Evolutionary conservation across 2,888 invertebrate genomes (phyloP), one percentile per base, ranked within the genome.

Genomic region (Platycheirus rosarum): DNA sequence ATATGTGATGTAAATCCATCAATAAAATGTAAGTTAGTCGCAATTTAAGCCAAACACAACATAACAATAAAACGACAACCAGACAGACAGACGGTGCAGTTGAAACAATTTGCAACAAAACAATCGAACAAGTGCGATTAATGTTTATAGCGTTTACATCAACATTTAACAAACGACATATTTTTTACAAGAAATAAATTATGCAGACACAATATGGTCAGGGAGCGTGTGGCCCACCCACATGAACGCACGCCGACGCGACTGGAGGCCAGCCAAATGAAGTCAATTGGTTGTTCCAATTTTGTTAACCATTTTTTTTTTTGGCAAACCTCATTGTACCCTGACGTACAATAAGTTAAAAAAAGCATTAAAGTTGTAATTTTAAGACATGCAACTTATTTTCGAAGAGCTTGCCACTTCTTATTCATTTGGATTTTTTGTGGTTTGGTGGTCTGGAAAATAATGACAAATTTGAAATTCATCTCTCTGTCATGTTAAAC

Each of bases 221-320:
- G 29, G 8, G 29, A 4, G 29, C 29, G 29, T 63, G 14, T 35
- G 37, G 75, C 68, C 79, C 75, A 80, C 79, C 79, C 75, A 80
- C 69, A 26, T 23, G 8, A 37, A 29, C n/a, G 42, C 18, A 40
- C 4, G 26, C 42, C 49, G 20, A 26, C 26, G 4, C 55, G 53
- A 55, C 70, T 46, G 76, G 63, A 49, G 76, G 53, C 70, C 37
- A 23, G 35, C n/a, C 74, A 40, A 55, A 68, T 75, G 68, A 55
- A 69, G 62, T 57, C 63, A 74, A 79, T 79, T 79, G 78, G 62
- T 26, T 79, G 78, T 68, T 74, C 78, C 63, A 53, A 69, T 79
- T 79, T 74, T 37, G 26, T 44, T 13, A n/a, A n/a, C n/a, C n/a
- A n/a, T 35, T 5, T 9, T 13, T 29, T 14, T 20, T 9, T 20